Evolutionary conservation across 2,797 vertebrate species (phyloP), one percentile per base, ranked within the genome.

Genomic region (Acridotheres tristis): DNA sequence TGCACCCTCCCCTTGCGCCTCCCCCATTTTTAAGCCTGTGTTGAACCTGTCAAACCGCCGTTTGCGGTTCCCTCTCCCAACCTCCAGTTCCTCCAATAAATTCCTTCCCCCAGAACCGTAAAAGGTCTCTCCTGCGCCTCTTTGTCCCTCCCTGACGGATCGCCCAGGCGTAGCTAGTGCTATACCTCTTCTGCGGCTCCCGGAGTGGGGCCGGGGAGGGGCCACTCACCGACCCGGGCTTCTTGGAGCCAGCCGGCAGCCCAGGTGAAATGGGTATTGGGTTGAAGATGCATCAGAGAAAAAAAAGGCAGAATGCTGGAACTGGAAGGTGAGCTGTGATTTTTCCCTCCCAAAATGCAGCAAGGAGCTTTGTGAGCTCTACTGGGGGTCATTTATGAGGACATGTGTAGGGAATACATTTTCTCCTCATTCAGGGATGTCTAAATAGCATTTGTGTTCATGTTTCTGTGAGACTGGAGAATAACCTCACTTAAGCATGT

Each of bases 361-460:
- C 0, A 0, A 79, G 61, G 9, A 96, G 55, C 22, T 34, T 74
- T 0, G 3, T 8, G 2, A 20, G 36, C 27, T 90, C 38, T 68
- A 10, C 50, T 3, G 4, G 50, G 19, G 15, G 18, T 55, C 1
- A 0, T 26, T 91, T 77, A 42, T 63, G 61, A 53, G 57, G 61
- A 22, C 38, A 11, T 7, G 14, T 40, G 38, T 36, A 83, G 25
- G 11, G 7, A 68, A 57, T 10, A 54, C 30, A 36, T 82, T 89
- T 79, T 88, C n/a, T 74, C 34, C 16, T 85, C 6, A 0, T 57
- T 75, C 5, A 4, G 42, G 15, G 22, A 40, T 72, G 22, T 59
- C 40, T 54, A n/a, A 88, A 40, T 19, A 79, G 38, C 21, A 1
- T 89, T 88, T 32, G 25, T n/a, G 20, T 58, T 66, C 0, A 0